Conservation (phyloP, 2,797 vertebrate species). For the Rhabdomys pumilio region DNA sequence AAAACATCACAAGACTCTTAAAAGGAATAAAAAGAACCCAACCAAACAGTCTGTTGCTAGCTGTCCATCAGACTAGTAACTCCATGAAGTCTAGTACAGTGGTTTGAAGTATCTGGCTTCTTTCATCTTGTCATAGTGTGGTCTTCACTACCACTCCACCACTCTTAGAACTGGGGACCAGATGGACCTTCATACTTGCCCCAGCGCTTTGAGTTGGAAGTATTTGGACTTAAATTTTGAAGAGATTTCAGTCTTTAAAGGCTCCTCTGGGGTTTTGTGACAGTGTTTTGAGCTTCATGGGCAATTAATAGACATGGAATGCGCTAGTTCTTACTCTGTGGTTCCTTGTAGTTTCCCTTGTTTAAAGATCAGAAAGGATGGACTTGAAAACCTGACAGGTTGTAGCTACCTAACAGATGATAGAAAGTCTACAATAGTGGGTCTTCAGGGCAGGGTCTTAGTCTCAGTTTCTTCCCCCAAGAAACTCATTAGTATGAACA, state of each 20-base stretch:
- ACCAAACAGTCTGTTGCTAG: background rate
- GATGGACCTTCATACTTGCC: background rate
- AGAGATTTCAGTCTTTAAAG: constrained; percentile 9
- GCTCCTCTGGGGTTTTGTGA: constrained; percentile 35
- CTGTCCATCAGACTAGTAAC: background rate
- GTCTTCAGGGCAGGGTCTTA: background rate
- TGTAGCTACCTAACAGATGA: background rate
- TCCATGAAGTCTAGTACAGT: background rate
- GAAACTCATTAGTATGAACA: constrained; percentile 5
- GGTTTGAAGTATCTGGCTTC: background rate
- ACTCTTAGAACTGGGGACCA: background rate
- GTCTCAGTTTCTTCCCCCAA: background rate
- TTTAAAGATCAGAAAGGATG: constrained; percentile 4
- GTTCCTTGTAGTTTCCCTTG: background rate
- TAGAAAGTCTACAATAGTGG: background rate
- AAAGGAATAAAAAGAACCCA: background rate
- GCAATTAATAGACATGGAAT: background rate
- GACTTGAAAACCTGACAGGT: background rate
- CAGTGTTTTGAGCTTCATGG: background rate
- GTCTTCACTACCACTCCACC: background rate
- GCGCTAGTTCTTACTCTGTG: background rate
- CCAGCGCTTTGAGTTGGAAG: background rate
- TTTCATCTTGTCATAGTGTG: background rate
- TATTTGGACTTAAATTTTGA: background rate
- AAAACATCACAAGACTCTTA: constrained; percentile 58